Percentiles rank a stretch among this genome's conserved stretches.
phyloP scores from a whole-genome alignment of 2,888 invertebrate genomes.

The Lithophane semibrunnea region DNA sequence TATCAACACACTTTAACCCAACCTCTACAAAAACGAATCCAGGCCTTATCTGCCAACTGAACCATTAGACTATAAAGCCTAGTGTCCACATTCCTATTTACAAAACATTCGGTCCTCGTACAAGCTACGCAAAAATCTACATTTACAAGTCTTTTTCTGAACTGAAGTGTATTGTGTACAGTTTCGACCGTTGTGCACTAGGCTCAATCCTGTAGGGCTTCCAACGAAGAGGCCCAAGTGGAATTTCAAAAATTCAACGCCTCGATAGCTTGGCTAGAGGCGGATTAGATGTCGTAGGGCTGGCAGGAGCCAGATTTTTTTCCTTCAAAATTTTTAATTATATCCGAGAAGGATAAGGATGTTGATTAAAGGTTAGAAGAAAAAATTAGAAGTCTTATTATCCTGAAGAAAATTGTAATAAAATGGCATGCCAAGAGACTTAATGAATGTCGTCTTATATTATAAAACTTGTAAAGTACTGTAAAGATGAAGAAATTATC shows the following conservation, averaged over 20 bases:
- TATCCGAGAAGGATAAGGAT: slow-evolving; percentile 5
- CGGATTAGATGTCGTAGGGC: slow-evolving; percentile 75
- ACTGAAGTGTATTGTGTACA: slow-evolving; percentile 46
- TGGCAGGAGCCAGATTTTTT: slow-evolving; percentile 50
- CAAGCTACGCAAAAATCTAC: slow-evolving; percentile 39
- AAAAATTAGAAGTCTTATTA: slow-evolving; percentile 39
- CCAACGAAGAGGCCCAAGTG: slow-evolving; percentile 73
- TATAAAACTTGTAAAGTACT: background rate
- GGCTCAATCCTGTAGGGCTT: slow-evolving; percentile 57
- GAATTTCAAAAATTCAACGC: slow-evolving; percentile 84
- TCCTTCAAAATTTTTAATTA: background rate
- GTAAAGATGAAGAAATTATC: slow-evolving; percentile 1
- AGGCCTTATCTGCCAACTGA: slow-evolving; percentile 26
- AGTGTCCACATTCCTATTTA: slow-evolving; percentile 33
- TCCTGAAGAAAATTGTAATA: background rate
- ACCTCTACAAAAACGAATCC: background rate
- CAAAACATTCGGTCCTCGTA: slow-evolving; percentile 30
- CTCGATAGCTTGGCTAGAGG: slow-evolving; percentile 74
- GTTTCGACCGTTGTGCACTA: slow-evolving; percentile 54
- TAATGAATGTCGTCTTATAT: slow-evolving; percentile 3
- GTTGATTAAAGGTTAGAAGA: slow-evolving; percentile 19
- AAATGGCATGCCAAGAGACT: slow-evolving; percentile 8
- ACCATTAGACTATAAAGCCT: slow-evolving; percentile 21
- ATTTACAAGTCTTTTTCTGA: slow-evolving; percentile 58
- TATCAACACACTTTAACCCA: slow-evolving; percentile 6